Evolutionary conservation across 2,797 vertebrate genomes (phyloP), one percentile per base, ranked within the genome.

Genomic region (Acipenser oxyrinchus): DNA sequence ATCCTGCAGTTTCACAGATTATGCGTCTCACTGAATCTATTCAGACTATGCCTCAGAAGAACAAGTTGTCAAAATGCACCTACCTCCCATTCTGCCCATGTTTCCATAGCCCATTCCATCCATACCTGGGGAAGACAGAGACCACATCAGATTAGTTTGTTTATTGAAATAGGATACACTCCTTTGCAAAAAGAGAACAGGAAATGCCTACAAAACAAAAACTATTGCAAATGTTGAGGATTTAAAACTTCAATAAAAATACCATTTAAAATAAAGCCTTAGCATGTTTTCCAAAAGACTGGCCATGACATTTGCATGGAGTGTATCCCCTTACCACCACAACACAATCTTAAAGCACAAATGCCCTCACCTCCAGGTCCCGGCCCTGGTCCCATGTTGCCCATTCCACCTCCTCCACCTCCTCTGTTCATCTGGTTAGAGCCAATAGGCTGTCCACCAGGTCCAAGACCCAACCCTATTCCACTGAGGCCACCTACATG

Each of bases 41-140:
- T 37, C 37, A 37, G 37, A 37, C 37, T 37, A 37, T 37, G 37
- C 37, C 5, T 37, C 37, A 37, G 37, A 37, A 48, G 6, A 5
- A 37, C 37, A 5, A 37, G 37, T 37, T 37, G 1, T 37, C 37
- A 49, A 55, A 49, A 48, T 15, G 49, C 61, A 82, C 79, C 83
- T 90, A 95, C 96, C 95, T 89, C 94, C 94, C 90, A 97, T 95
- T 77, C 96, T 93, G 81, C 94, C 95, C 93, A 97, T 95, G 80
- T 84, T 87, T 80, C 93, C 91, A 82, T 94, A 97, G 78, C 93
- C 91, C 92, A 97, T 94, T 82, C 93, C 93, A 86, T 97, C 95
- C 90, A 97, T 94, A 82, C 94, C 95, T 98, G 81, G 70, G 86
- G 84, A 79, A 72, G 68, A 72, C 84, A 77, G 52, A 73, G 52